Base-by-base conservation (phyloP, 2,797 vertebrate species). In the Propithecus deckenii region DNA sequence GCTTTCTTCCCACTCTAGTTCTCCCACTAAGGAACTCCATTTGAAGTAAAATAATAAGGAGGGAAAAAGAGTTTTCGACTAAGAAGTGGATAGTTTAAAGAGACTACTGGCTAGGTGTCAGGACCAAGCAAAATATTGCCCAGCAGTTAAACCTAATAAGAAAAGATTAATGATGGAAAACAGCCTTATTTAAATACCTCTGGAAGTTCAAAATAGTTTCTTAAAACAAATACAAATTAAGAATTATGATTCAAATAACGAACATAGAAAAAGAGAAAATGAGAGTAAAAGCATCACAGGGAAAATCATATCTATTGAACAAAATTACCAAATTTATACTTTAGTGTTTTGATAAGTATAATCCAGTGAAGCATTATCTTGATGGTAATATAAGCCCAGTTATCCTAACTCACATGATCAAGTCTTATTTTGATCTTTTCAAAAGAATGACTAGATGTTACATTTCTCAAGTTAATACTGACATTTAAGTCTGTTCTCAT, bases 401-500 rank as follows among this genome's bases (percentile, higher is more conserved):
- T 35, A 92, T 74, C 93, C 52, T 23, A 15, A 96, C 48, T 3
- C 81, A 65, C 1, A n/a, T 25, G 69, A 25, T 12, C 79, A 96
- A 87, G 32, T 35, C 94, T 94, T 87, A 94, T 76, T 71, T 52
- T 93, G 59, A 79, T 88, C 57, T 76, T 91, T 85, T 84, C 59
- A 75, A 79, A 89, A 91, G 50, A 92, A 75, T 67, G 55, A 97
- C 72, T 57, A 92, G 48, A 43, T 61, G 75, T 65, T 88, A 94
- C 28, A 89, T 46, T 74, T 91, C 88, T 46, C 0, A 69, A 91
- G n/a, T 74, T 91, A 92, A 83, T 43, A 83, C 23, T 46, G 55
- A 97, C 95, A 55, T 52, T 94, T 75, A 97, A 67, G n/a, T 84
- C 43, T 55, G 43, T 94, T 92, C 35, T 95, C 52, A 41, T 93